phyloP scores from a whole-genome alignment of 1,140 invertebrate genomes.

The Rhagoletis pomonella region DNA sequence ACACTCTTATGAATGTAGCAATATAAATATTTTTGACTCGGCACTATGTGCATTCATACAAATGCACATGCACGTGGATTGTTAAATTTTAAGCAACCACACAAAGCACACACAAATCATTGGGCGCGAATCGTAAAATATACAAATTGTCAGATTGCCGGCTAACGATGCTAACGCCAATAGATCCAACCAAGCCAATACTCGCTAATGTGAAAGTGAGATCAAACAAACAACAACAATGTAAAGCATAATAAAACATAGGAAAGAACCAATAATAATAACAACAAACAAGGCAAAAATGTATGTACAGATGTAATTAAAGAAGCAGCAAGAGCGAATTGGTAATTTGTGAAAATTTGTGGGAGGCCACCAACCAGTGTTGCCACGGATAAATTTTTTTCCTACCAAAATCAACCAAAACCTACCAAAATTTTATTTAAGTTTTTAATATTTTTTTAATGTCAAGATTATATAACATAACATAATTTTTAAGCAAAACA shows the following conservation, averaged over 20 bases:
- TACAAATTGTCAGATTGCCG: slow-evolving; percentile 9
- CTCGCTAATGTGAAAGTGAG: slow-evolving; percentile 2
- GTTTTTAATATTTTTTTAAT: no score
- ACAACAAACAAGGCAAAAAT: slow-evolving; percentile 18
- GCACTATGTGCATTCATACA: not conserved
- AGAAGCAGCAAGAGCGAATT: not conserved
- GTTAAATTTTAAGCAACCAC: no score
- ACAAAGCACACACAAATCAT: not conserved
- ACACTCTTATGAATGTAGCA: not conserved
- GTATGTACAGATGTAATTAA: not conserved
- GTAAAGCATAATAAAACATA: slow-evolving; percentile 50
- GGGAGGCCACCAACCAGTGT: not conserved
- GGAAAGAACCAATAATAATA: not conserved
- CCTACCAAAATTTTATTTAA: no score
- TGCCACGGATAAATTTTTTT: no score
- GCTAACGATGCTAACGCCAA: not conserved
- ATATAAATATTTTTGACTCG: not conserved
- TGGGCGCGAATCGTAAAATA: slow-evolving; percentile 15
- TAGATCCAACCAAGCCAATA: not conserved
- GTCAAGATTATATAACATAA: no score
- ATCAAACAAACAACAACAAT: slow-evolving; percentile 50
- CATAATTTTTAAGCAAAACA: no score
- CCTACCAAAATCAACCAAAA: no score
- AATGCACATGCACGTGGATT: not conserved
- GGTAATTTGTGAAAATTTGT: slow-evolving; percentile 34